Base-by-base conservation (phyloP, 2,888 invertebrate species). In the Cataglyphis livida region DNA sequence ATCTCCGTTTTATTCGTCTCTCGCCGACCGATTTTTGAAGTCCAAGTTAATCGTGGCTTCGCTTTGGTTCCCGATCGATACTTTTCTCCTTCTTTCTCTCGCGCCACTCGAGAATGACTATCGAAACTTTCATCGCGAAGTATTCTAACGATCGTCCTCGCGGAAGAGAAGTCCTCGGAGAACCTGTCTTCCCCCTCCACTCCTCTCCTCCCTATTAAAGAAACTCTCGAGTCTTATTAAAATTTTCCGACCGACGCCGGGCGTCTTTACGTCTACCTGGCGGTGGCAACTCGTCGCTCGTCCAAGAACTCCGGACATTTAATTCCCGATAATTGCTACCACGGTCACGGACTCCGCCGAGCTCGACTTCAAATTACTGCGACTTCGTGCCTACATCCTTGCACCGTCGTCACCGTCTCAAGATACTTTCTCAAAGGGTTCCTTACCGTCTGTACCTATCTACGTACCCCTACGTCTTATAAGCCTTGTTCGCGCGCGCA, bases 321-420 rank as follows among this genome's bases (percentile, higher is more conserved):
- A 88, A 90, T 90, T 90, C 89, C 66, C 89, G 87, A 88, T 91
- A 90, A 90, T 91, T 88, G 89, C 89, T 87, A 88, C 83, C 87
- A 83, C 88, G 87, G 86, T 86, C 86, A 84, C 89, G 85, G 82
- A 83, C 83, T 79, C 71, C 61, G 71, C 57, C 51, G 44, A 59
- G 62, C 74, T 81, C 61, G 84, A 84, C 87, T 90, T 88, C 70
- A 68, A 88, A 87, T 90, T 89, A 89, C 83, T 61, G 82, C 81
- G 61, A 84, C 81, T 66, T 51, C 82, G 70, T 82, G 62, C 41
- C 35, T 61, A 57, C 65, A 66, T 62, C 66, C 59, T 66, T 32
- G 28, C 61, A 59, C 59, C 48, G 9, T n/a, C 51, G 25, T 76
- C 59, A n/a, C 51, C 51, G 57, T 48, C 25, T 38, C 41, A 21